These are phyloP conservation scores for Thomomys bottae DNA, from an alignment of 2,113 vertebrate genomes.

Conservation along the genomic window DNA sequence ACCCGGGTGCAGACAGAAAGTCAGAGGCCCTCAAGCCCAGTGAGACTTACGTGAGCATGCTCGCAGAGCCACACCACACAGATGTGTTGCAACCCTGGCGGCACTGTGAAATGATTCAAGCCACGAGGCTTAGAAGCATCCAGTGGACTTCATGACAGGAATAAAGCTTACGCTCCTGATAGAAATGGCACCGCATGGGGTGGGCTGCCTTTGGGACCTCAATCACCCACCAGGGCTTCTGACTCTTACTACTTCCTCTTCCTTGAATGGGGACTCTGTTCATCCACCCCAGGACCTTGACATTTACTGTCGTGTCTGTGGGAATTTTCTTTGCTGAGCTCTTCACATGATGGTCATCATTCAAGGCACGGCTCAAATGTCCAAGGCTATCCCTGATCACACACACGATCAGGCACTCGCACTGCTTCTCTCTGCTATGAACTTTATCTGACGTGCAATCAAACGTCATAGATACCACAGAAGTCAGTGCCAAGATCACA, in stretches of 20 bases:
- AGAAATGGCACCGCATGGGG: neutral
- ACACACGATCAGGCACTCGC: neutral
- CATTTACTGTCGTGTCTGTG: rapidly evolving
- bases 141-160: neutral
- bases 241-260: neutral
- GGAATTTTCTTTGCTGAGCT: neutral
- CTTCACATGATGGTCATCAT: neutral
- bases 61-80: neutral
- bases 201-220: neutral
- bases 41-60: neutral
- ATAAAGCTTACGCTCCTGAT: neutral
- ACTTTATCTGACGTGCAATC: too few species aligned
- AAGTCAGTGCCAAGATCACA: neutral
- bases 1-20: neutral
- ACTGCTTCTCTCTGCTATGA: neutral
- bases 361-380: neutral
- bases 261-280: neutral
- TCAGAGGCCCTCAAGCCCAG: neutral
- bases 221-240: rapidly evolving
- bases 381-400: neutral
- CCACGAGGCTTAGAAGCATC: too few species aligned
- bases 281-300: neutral
- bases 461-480: neutral
- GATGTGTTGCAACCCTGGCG: neutral
- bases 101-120: neutral